These are phyloP conservation scores for Lochmaea capreae DNA, from an alignment of 2,888 invertebrate species.

Conservation along the genomic window DNA sequence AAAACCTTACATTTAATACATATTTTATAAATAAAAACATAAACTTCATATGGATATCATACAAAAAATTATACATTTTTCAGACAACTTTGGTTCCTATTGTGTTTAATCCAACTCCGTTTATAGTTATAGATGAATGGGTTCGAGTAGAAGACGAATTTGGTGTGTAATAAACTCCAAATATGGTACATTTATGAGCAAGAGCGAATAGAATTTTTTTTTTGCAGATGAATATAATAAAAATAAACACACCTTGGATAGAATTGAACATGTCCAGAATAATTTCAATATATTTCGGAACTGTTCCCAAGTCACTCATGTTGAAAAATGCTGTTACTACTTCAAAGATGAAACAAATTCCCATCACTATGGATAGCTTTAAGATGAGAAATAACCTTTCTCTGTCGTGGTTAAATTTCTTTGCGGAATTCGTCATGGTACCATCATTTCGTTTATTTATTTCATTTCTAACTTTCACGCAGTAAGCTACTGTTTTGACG, in stretches of 20 bases:
- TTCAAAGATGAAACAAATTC: constrained; percentile 80
- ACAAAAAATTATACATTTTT: constrained; percentile 7
- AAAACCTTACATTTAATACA: background rate
- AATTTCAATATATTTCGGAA: constrained; percentile 60
- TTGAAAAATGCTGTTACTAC: constrained; percentile 71
- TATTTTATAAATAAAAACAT: constrained; percentile 9
- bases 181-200: constrained; percentile 28
- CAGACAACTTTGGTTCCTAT: constrained; percentile 20
- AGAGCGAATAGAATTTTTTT: constrained; percentile 41
- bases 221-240: constrained; percentile 53
- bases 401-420: constrained; percentile 74
- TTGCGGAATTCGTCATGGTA: constrained; percentile 65
- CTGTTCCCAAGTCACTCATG: constrained; percentile 66
- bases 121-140: constrained; percentile 34
- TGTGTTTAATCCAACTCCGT: constrained; percentile 27
- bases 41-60: background rate
- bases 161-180: constrained; percentile 6
- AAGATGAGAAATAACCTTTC: constrained; percentile 80
- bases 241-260: constrained; percentile 68
- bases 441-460: constrained; percentile 76
- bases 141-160: constrained; percentile 33
- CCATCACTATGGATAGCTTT: constrained; percentile 84
- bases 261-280: constrained; percentile 76
- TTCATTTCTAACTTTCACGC: constrained; percentile 79
- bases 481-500: constrained; percentile 76